Base-by-base conservation (phyloP, 2,113 vertebrate genomes). In the Pachypanchax playfairii region DNA sequence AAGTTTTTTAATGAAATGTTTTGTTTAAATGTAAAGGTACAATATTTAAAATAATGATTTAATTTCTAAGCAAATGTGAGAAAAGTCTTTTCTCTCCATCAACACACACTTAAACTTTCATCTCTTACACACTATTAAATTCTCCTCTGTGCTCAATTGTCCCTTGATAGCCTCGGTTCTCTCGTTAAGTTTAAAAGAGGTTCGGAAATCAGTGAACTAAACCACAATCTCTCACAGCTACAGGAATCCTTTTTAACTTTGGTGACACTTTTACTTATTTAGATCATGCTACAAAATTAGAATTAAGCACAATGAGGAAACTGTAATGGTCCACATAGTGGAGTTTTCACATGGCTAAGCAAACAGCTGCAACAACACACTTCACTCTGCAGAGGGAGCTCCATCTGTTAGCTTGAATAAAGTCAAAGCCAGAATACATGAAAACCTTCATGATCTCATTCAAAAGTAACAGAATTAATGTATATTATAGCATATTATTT, bases 151-250 rank as follows among this genome's bases (percentile, higher is more conserved):
- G 54, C 54, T 75, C 20, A 24, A 17, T 28, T 52, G 50, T 80
- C 67, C 46, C 48, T 65, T 61, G 73, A 86, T 26, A 55, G 41
- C 41, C 49, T 84, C 74, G 73, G 59, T 70, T 70, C 42, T 64
- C 61, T 58, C 67, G 71, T 82, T 61, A 75, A 70, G 60, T 69
- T 47, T 64, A 65, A 70, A 72, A 62, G 49, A 58, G 21, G 46
- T 57, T 65, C 60, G 50, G 61, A 78, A 80, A 84, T 75, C 66
- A 29, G 58, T 9, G 48, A 80, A 82, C 82, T 70, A 65, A 78
- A 64, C 46, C 63, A 58, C 58, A 61, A 82, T 65, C 69, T 67
- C 57, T 72, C 61, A 82, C 58, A 71, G 67, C 59, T 76, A 49
- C 50, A 64, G 73, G 52, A 68, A 76, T 87, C 64, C 74, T 39